These are phyloP conservation scores for Oscheius sp. DNA, from an alignment of 1,140 invertebrate genomes.

Conservation along the genomic window DNA sequence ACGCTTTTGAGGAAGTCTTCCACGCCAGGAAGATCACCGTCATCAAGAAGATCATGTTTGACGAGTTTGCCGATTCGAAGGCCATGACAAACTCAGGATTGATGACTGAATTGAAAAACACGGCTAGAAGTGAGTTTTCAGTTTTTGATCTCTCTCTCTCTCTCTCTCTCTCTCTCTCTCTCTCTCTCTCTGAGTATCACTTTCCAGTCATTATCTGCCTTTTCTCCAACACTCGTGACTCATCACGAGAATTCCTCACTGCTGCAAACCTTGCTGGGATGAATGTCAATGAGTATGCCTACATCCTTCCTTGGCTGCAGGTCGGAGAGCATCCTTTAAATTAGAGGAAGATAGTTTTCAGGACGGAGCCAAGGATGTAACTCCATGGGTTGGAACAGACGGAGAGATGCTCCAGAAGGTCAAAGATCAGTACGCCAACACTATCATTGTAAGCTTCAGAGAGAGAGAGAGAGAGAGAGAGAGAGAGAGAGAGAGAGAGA, in stretches of 20 bases:
- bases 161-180: conserved; percentile 15
- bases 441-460: conserved; percentile 51
- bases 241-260: conserved; percentile 56
- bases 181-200: no score
- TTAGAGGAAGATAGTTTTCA: conserved; percentile 3
- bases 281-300: conserved; percentile 54
- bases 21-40: conserved; percentile 39
- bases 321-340: conserved; percentile 20
- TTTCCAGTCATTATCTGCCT: conserved; percentile 56
- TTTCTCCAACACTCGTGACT: conserved; percentile 58
- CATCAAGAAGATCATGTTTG: conserved; percentile 56
- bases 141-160: no score
- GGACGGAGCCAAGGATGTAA: conserved; percentile 45
- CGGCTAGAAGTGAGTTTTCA: conserved; percentile 50
- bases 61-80: conserved; percentile 50
- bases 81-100: conserved; percentile 50
- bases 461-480: no score
- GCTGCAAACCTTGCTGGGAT: conserved; percentile 48
- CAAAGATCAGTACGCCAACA: conserved; percentile 45
- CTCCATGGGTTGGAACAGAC: conserved; percentile 55
- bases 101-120: conserved; percentile 45
- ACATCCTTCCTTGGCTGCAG: conserved; percentile 57
- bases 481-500: no score
- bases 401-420: conserved; percentile 50
- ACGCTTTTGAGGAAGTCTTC: conserved; percentile 55